Evolutionary conservation across 2,888 invertebrate genomes (phyloP).

Genomic region (Synergus japonicus): DNA sequence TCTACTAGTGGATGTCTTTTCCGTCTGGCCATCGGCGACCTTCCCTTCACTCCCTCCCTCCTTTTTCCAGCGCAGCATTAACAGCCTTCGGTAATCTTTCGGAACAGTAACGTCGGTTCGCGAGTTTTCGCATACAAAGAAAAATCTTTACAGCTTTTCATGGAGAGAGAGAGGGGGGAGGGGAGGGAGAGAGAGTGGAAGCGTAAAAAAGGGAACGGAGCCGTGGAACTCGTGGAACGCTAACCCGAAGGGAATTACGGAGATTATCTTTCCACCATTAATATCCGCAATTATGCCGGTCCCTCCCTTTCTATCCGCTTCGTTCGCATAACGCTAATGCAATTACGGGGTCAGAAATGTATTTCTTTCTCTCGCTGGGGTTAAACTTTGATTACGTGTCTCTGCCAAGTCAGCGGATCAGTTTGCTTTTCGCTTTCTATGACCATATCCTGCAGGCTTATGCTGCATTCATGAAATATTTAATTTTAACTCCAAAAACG

Average conservation of each 20-base stretch:
- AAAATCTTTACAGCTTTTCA: not conserved
- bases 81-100: constrained; percentile 29
- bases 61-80: constrained; percentile 4
- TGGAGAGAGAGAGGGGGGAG: no score
- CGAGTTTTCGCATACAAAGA: constrained; percentile 19
- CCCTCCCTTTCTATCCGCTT: constrained; percentile 3
- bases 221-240: constrained; percentile 11
- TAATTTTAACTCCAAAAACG: not conserved
- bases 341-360: constrained; percentile 33
- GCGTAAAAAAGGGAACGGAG: constrained; percentile 9
- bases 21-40: constrained; percentile 3
- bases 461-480: not conserved
- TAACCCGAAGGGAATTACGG: constrained; percentile 37
- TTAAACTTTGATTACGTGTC: constrained; percentile 39
- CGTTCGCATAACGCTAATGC: constrained; percentile 32
- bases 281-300: constrained; percentile 32
- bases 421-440: constrained; percentile 9
- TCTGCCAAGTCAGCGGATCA: constrained; percentile 24
- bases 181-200: not conserved
- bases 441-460: not conserved
- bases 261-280: constrained; percentile 41
- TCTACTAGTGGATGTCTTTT: constrained; percentile 27
- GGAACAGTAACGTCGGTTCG: constrained; percentile 13
- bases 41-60: constrained; percentile 10
- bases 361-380: constrained; percentile 25